Evolutionary conservation across 2,888 invertebrate species (phyloP), one percentile per base, ranked within the genome.

Genomic region (Erebia aethiops): DNA sequence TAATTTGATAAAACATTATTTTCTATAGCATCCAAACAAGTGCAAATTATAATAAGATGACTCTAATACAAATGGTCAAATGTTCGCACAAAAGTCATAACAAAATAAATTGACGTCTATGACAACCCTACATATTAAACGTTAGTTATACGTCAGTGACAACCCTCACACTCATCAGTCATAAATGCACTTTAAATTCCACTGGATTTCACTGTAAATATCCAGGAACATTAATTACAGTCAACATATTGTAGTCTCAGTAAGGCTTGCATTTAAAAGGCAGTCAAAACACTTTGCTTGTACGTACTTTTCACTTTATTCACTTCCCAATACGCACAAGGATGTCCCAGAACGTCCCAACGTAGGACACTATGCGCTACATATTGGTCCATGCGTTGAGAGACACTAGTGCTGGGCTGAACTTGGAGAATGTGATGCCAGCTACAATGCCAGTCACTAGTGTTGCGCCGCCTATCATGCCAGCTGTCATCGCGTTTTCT

Each of bases 391-490:
- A 91, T 0, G 81, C 2, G 0, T 72, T 71, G 1, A 84, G 69
- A 0, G 80, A 73, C 0, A 96, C 95, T 26, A 97, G 80, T 77
- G 88, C 84, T 16, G 97, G 97, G 88, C 96, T 95, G 57, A 96
- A 80, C 78, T 96, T 94, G 0, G 97, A 95, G 84, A 97, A 96
- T 0, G 87, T 80, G 72, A 99, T 95, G n/a, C 99, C 99, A 10
- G 91, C 82, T 73, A 98, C 95, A 64, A 99, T 97, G 60, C 99
- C 99, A 0, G 98, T 96, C 49, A 99, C 96, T 1, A 99, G 94
- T 81, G 96, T 96, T 21, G 99, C 98, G 0, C 97, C 98, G 57
- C 97, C 99, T 87, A 98, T 97, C 99, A 99, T 99, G 71, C 99
- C 99, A 0, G 99, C 99, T 0, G 96, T 96, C 0, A 96, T 93